Base-by-base conservation (phyloP, 2,113 vertebrate species). In the Uria aalge region DNA sequence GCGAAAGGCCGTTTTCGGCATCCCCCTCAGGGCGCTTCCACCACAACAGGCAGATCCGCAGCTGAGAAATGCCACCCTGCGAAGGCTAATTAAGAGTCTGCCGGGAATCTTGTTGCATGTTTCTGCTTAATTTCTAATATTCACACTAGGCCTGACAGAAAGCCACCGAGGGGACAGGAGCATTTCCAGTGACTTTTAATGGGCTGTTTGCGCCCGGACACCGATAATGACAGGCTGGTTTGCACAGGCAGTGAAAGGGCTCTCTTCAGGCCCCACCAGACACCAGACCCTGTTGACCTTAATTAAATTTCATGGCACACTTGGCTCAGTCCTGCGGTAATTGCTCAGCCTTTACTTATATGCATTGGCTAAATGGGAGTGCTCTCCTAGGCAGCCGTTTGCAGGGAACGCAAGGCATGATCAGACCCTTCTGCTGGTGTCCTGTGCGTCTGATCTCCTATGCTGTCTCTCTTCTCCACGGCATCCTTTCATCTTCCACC, bases 261-360 rank as follows among this genome's bases (percentile, higher is more conserved):
- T 82, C 80, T 92, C 88, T 77, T 85, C 47, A 56, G 75, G 82
- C 78, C 59, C 67, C 69, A 94, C 88, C 83, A 92, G 95, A 59
- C 76, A 74, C 88, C 52, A 60, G 32, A 87, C 91, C 69, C 80
- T 73, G 60, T 68, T 94, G 83, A 64, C 73, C 80, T 97, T 95
- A 94, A 92, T 91, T 94, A 85, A 76, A 95, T 90, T 95, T 93
- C 88, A 92, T 93, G 86, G 86, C 86, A 94, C 80, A 72, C 83
- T 97, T 92, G 91, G 60, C 80, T 92, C 1, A 0, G 57, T 88
- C 73, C 91, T 82, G 80, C 22, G 3, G 45, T 66, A 94, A 82
- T 89, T 89, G 80, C 83, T 94, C 73, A 85, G 64, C 74, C 57
- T 86, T 92, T 77, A 32, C 72, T 86, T 69, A 9, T 2, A 29